Percentiles rank a stretch among this genome's conserved stretches.
Evolutionary conservation across 2,888 invertebrate genomes (phyloP).

Genomic region (Cataglyphis altisquamis): DNA sequence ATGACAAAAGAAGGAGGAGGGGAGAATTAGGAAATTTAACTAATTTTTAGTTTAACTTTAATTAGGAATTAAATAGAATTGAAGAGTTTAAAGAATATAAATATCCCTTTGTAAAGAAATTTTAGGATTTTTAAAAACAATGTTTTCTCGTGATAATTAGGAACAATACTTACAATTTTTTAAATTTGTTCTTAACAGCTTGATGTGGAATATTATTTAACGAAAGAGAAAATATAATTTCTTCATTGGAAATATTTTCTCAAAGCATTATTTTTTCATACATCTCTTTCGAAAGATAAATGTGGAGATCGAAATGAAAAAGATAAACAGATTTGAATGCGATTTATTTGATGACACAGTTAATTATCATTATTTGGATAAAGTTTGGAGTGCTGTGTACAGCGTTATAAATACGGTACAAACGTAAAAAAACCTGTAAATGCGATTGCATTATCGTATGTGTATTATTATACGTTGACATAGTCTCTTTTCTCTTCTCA

Average conservation of each 20-base stretch:
- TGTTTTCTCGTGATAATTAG: not conserved
- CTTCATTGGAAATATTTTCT: not conserved
- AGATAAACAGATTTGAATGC: slow-evolving; percentile 71
- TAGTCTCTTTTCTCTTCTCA: slow-evolving; percentile 46
- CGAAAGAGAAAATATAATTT: not conserved
- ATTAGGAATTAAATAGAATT: not conserved
- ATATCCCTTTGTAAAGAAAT: not conserved
- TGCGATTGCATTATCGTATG: slow-evolving; percentile 77
- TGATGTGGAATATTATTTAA: not conserved
- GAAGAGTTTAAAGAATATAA: not conserved
- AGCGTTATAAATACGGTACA: slow-evolving; percentile 83
- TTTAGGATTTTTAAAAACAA: no score
- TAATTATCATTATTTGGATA: slow-evolving; percentile 81
- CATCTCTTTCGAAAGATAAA: not conserved
- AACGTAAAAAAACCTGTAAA: slow-evolving; percentile 84
- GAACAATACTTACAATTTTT: not conserved
- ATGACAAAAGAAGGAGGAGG: not conserved
- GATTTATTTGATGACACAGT: slow-evolving; percentile 83
- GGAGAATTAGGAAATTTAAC: not conserved
- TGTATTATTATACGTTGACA: slow-evolving; percentile 62
- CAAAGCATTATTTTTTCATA: not conserved
- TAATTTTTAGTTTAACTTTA: not conserved
- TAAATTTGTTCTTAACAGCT: not conserved
- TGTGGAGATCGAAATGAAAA: slow-evolving; percentile 13
- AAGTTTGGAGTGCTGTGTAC: slow-evolving; percentile 79